Evolutionary conservation across 2,797 vertebrate genomes (phyloP), one percentile per base, ranked within the genome.

Genomic region (Tenualosa ilisha): DNA sequence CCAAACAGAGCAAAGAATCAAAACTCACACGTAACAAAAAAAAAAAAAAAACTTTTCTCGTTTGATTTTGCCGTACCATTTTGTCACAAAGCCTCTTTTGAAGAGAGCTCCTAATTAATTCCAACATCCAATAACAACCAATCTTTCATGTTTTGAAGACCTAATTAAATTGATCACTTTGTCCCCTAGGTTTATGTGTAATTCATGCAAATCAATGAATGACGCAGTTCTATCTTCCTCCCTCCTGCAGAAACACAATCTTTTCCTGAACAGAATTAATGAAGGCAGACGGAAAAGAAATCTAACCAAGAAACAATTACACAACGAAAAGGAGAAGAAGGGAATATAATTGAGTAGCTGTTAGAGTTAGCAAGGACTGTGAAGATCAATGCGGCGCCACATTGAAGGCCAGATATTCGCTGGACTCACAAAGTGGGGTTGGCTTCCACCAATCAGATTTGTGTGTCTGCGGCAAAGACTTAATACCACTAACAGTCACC

Each of bases 21-120:
- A 68, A 68, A 68, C 31, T 31, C 26, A 68, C 63, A 51, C 50
- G 0, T 51, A 51, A 51, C 7, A 51, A 51, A 51, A 51, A 9
- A 51, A 51, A 51, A 51, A 9, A 37, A 37, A 68, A 11, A 31
- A 31, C 26, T 68, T 68, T 68, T 37, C 63, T 68, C 31, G 63
- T 68, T 68, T 68, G 63, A 68, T 68, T 68, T 68, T 1, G 9
- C 12, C 11, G 63, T 12, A 37, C 63, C 63, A 68, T 68, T 68
- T 68, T 68, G 63, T 68, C 63, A 26, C 8, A 12, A 13, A 68
- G 63, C 24, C 26, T 75, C 68, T 75, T 75, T 75, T 75, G 68
- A 75, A 75, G 68, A 75, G 15, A 43, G 68, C 68, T 75, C n/a
- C 59, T 75, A 75, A 75, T 75, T 75, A 75, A 75, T 37, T 20